A percentile compares a stretch with the other conserved stretches of the same genome.
Evolutionary conservation across 2,797 vertebrate species (phyloP).

Genomic region (Mus spretus): DNA sequence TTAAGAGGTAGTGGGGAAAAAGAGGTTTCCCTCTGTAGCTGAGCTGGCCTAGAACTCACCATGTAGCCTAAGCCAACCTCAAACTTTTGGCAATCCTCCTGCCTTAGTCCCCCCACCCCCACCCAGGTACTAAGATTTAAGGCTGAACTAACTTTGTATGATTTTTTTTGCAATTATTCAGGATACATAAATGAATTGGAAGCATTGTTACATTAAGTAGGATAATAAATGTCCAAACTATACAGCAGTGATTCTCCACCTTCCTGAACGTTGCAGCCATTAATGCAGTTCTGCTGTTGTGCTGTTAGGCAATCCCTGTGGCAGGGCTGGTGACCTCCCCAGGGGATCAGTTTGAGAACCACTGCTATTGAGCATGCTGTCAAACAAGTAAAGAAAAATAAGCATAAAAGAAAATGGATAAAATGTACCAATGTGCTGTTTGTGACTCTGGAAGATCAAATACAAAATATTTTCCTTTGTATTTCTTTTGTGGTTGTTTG

Average conservation of each 20-base stretch:
- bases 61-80: not conserved
- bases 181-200: not conserved
- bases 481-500: not conserved
- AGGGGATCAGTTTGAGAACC: not conserved
- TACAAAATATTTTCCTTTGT: not conserved
- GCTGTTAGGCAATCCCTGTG: not conserved
- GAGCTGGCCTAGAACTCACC: not conserved
- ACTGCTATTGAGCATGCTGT: not conserved
- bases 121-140: not conserved
- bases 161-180: constrained; percentile 42
- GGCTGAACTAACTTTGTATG: not conserved
- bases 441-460: constrained; percentile 9
- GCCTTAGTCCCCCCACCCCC: not conserved
- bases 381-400: constrained; percentile 24
- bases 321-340: too few species aligned
- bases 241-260: not conserved
- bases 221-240: not conserved
- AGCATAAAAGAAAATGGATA: not conserved
- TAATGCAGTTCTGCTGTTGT: not conserved
- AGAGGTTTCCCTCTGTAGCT: not conserved
- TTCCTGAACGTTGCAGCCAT: not conserved
- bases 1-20: not conserved
- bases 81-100: not conserved
- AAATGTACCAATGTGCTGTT: not conserved
- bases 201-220: not conserved